phyloP scores from a whole-genome alignment of 2,888 invertebrate genomes.

The Dromius quadrimaculatus region DNA sequence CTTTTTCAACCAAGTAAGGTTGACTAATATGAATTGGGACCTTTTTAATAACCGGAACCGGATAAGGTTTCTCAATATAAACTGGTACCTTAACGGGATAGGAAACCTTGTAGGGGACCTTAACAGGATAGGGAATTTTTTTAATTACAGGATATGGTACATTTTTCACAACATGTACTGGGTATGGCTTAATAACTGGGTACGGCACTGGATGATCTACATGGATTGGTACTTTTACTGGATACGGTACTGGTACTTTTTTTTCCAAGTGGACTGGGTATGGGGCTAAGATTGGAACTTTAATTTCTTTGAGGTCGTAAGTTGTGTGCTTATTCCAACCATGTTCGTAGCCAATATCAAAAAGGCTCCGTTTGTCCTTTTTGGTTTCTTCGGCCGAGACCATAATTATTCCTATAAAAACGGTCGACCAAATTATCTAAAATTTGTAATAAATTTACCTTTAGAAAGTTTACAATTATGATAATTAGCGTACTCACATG shows the following conservation, averaged over 20 bases:
- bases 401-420: conserved; percentile 47
- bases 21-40: conserved; percentile 21
- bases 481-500: conserved; percentile 34
- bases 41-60: conserved; percentile 37
- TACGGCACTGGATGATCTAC: conserved; percentile 53
- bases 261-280: conserved; percentile 45
- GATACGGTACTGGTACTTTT: conserved; percentile 44
- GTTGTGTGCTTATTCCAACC: conserved; percentile 54
- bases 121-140: conserved; percentile 61
- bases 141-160: conserved; percentile 63
- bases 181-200: conserved; percentile 64
- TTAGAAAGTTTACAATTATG: background rate
- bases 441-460: conserved; percentile 8
- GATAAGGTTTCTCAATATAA: conserved; percentile 43
- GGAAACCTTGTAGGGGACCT: conserved; percentile 32
- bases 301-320: conserved; percentile 38
- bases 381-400: conserved; percentile 51
- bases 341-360: conserved; percentile 47
- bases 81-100: conserved; percentile 40
- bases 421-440: too few relatives aligned
- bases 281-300: conserved; percentile 40
- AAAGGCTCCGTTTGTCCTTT: conserved; percentile 55
- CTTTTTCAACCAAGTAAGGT: conserved; percentile 56
- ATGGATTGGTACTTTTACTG: conserved; percentile 60
- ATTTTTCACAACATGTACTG: conserved; percentile 61